A percentile compares a stretch with the other conserved stretches of the same genome.
These are phyloP conservation scores for Proisotoma minuta DNA, from an alignment of 2,888 invertebrate genomes.

Conservation along the genomic window DNA sequence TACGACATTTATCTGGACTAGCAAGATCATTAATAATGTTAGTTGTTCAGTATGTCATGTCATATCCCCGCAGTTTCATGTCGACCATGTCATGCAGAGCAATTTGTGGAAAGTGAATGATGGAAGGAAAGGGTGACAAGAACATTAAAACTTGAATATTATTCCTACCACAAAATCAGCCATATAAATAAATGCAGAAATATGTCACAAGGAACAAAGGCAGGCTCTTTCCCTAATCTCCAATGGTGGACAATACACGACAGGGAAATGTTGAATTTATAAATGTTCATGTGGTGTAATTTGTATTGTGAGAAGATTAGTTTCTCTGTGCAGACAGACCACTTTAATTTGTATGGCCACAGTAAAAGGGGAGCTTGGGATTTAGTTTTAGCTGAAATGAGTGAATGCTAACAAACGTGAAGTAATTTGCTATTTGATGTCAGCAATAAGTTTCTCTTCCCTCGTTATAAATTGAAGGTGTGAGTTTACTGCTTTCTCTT, in stretches of 20 bases:
- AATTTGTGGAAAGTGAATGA: not conserved
- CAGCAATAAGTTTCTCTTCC: constrained; percentile 1
- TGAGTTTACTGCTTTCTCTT: not conserved
- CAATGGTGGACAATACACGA: no score
- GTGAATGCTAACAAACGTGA: not conserved
- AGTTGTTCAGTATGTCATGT: not conserved
- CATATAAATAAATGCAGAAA: no score
- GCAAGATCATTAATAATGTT: constrained; percentile 8
- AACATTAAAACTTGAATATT: not conserved
- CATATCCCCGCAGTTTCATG: not conserved
- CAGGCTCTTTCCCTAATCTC: no score
- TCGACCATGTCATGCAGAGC: not conserved
- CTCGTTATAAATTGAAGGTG: not conserved
- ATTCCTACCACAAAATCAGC: not conserved
- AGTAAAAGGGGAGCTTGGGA: not conserved
- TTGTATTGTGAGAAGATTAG: no score
- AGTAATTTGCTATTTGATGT: constrained; percentile 11
- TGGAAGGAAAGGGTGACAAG: not conserved
- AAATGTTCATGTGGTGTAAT: no score
- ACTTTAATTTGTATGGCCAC: not conserved
- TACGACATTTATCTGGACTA: not conserved
- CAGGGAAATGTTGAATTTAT: no score
- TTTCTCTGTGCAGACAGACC: no score
- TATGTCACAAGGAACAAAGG: no score
- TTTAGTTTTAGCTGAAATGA: not conserved